phyloP scores from a whole-genome alignment of 2,888 invertebrate genomes.

The Mesoligia furuncula region DNA sequence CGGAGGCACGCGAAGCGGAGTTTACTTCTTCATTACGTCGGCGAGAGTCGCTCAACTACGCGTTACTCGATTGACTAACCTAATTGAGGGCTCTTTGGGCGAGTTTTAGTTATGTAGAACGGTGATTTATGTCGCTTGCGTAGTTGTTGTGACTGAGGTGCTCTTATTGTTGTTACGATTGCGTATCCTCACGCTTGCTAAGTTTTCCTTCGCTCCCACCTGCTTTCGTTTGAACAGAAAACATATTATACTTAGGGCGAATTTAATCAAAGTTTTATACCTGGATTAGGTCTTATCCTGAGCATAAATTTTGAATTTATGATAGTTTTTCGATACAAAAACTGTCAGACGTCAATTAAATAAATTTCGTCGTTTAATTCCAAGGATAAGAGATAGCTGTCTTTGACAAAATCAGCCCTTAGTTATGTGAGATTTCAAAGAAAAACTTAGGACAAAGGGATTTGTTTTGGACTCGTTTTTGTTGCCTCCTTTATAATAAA shows the following conservation, averaged over 20 bases:
- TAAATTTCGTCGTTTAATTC: no score
- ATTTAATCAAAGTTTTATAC: background rate
- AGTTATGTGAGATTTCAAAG: background rate
- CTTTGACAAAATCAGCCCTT: background rate
- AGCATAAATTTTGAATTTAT: no score
- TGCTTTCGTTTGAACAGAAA: background rate
- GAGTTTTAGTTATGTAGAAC: conserved; percentile 64
- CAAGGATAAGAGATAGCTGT: background rate
- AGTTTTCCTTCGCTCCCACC: background rate
- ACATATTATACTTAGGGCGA: background rate
- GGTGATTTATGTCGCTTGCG: conserved; percentile 59
- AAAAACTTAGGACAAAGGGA: background rate
- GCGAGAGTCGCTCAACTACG: conserved; percentile 67
- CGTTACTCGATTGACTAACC: conserved; percentile 80
- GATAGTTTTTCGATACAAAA: no score
- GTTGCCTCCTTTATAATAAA: background rate
- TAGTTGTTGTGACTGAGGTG: conserved; percentile 9
- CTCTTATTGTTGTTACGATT: background rate
- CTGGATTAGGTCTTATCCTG: no score
- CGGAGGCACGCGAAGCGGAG: conserved; percentile 82
- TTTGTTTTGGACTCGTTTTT: background rate
- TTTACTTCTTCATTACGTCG: conserved; percentile 75
- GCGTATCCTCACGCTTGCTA: background rate
- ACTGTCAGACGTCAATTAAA: no score
- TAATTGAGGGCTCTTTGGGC: conserved; percentile 73